Percentiles rank a stretch among this genome's conserved stretches.
Evolutionary conservation across 2,113 vertebrate genomes (phyloP).

Genomic region (Ardeotis arabs): DNA sequence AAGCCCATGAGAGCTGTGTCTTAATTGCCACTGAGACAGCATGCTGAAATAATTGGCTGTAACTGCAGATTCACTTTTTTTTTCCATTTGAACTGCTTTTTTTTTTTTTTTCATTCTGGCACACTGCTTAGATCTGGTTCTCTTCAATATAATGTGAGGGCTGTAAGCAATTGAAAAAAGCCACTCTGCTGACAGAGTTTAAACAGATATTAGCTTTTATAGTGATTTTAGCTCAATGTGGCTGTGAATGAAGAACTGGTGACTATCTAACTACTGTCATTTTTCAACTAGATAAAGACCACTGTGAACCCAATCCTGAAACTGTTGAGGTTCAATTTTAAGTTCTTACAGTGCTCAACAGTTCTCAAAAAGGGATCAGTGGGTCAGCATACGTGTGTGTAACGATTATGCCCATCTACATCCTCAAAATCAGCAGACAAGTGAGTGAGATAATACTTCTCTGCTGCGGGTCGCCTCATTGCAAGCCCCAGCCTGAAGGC

Average conservation of each 20-base stretch:
- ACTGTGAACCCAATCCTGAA: not conserved
- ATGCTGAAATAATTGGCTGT: slow-evolving; percentile 46
- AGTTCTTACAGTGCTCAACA: not conserved
- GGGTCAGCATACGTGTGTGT: not conserved
- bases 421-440: not conserved
- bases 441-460: not conserved
- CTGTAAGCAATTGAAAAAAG: slow-evolving; percentile 17
- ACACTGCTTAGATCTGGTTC: not conserved
- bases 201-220: slow-evolving; percentile 21
- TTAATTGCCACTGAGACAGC: slow-evolving; percentile 23
- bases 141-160: not conserved
- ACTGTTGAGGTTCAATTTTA: not conserved
- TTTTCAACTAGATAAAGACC: slow-evolving; percentile 1
- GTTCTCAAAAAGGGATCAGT: not conserved
- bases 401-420: not conserved
- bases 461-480: not conserved
- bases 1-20: not conserved
- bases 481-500: not conserved
- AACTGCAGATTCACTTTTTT: slow-evolving; percentile 4
- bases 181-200: slow-evolving; percentile 14
- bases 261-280: not conserved
- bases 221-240: not conserved
- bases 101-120: not conserved
- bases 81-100: not conserved
- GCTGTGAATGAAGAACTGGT: not conserved